Base-by-base conservation (phyloP, 2,113 vertebrate species). In the Mirounga angustirostris region DNA sequence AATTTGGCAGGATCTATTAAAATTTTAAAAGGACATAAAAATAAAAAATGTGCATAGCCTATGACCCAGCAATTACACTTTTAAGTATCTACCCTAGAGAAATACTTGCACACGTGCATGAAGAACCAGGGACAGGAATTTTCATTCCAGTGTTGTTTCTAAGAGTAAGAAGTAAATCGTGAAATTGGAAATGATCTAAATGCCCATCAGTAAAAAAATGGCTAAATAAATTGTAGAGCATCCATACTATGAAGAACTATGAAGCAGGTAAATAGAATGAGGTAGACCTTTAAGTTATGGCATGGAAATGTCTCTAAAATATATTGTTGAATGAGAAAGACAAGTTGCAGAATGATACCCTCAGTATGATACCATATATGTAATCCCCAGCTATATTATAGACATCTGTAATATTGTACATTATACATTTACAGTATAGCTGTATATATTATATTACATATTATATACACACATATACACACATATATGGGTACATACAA, bases 1-100 rank as follows among this genome's bases (percentile, higher is more conserved):
- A 96, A 97, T 95, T 97, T 97, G 95, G 89, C 96, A 98, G 97
- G 97, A 97, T 93, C 97, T 98, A 97, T 96, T 97, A 98, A 98
- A 95, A 85, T 58, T 98, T 98, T 97, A 93, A 98, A 96, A 97
- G 91, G 91, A 88, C 89, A 93, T 97, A 95, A 98, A 98, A 97
- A 97, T 92, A 78, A 97, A 97, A 97, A 96, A 91, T 96, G 85
- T 91, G 36, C 91, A 61, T 85, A 95, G 93, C 84, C 90, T 93
- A 36, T 97, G 97, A 98, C 96, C 97, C 65, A 56, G n/a, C 93
- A 91, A 95, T 93, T 94, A 91, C 71, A 84, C 95, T 71, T 90
- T 46, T 76, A 91, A 93, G 50, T 78, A 10, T 95, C 92, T 90
- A 36, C 84, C 78, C 93, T 56, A 24, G 95, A 97, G 93, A 96